Evolutionary conservation across 2,113 vertebrate species (phyloP).

Genomic region (Coptodon bakossiorum): DNA sequence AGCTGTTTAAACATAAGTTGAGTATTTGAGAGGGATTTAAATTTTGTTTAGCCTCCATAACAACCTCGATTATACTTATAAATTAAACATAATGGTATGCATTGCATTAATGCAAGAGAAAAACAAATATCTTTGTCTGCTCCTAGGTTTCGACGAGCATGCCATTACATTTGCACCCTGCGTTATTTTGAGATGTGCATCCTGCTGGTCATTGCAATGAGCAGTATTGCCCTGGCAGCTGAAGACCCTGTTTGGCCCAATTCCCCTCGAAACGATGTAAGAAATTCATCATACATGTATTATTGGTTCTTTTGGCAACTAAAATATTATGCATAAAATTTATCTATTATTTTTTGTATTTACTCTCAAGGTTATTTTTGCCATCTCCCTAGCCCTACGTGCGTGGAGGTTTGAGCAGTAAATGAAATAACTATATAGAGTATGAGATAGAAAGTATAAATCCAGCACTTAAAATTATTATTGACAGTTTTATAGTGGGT

Average conservation of each 20-base stretch:
- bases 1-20: background rate
- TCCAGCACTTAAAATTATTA: background rate
- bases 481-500: background rate
- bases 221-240: conserved; percentile 88
- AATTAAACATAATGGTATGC: background rate
- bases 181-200: conserved; percentile 92
- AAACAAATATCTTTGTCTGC: background rate
- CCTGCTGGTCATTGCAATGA: conserved; percentile 90
- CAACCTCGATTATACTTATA: background rate
- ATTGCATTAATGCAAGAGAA: background rate
- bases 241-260: conserved; percentile 90
- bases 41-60: background rate
- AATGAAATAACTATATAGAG: background rate
- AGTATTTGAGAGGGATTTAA: background rate
- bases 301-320: background rate
- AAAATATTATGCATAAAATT: background rate
- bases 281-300: conserved; percentile 1
- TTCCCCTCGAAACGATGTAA: conserved; percentile 86
- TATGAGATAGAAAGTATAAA: background rate
- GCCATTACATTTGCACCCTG: conserved; percentile 87
- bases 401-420: background rate
- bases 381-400: background rate
- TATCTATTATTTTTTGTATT: background rate
- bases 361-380: background rate
- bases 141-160: conserved; percentile 81